phyloP scores from a whole-genome alignment of 2,888 invertebrate genomes.

The Dynastes tityus region DNA sequence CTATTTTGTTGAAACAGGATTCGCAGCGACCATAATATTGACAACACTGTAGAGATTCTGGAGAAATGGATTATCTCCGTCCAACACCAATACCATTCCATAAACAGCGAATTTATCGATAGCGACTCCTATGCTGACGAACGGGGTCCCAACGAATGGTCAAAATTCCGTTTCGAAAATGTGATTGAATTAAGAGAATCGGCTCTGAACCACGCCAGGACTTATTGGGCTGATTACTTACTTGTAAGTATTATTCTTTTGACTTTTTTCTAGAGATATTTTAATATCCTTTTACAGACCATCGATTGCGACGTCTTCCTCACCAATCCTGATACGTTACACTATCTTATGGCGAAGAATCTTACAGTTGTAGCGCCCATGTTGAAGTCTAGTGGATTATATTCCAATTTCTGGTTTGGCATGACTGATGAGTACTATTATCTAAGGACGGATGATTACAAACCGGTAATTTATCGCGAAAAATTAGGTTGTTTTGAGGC shows the following conservation, averaged over 20 bases:
- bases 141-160: conserved; percentile 82
- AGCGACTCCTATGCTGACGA: conserved; percentile 74
- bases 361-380: conserved; percentile 86
- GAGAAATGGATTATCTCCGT: conserved; percentile 80
- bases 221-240: conserved; percentile 91
- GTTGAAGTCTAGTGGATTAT: conserved; percentile 88
- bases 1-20: conserved; percentile 76
- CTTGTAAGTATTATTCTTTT: conserved; percentile 77
- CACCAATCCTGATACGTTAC: conserved; percentile 78
- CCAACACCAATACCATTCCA: conserved; percentile 79
- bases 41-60: conserved; percentile 82
- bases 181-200: conserved; percentile 86
- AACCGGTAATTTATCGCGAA: conserved; percentile 81
- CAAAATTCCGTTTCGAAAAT: conserved; percentile 81
- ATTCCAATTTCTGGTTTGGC: conserved; percentile 97
- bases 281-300: conserved; percentile 74
- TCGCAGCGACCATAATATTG: conserved; percentile 89
- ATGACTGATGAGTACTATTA: conserved; percentile 92
- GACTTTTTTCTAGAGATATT: not conserved
- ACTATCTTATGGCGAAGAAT: conserved; percentile 76
- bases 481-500: conserved; percentile 85
- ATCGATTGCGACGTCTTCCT: conserved; percentile 90
- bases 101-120: conserved; percentile 75
- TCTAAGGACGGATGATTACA: conserved; percentile 87
- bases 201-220: conserved; percentile 81